Evolutionary conservation across 2,888 invertebrate species (phyloP).

Genomic region (Patella ulyssiponensis): DNA sequence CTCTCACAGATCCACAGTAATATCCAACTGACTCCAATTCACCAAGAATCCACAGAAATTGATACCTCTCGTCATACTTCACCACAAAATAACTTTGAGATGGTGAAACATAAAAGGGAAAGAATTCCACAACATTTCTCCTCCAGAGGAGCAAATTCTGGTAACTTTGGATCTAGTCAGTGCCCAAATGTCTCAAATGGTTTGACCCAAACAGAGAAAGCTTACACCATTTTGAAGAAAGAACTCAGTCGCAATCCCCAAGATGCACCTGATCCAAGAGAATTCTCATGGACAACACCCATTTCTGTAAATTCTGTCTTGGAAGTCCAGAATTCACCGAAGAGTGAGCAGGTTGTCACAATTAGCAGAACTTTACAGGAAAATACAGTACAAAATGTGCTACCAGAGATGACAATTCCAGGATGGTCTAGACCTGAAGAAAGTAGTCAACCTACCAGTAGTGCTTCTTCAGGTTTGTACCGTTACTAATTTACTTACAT

Average conservation of each 20-base stretch:
- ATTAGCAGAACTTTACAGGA: no score
- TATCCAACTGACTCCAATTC: background rate
- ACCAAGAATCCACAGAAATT: background rate
- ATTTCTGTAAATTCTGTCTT: background rate
- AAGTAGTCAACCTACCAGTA: no score
- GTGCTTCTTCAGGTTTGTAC: no score
- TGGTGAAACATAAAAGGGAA: background rate
- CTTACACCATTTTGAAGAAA: conserved; percentile 4
- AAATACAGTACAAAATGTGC: no score
- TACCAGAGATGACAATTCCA: no score
- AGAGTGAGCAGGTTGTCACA: no score
- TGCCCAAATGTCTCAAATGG: background rate
- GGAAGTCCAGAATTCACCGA: no score
- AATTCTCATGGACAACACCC: background rate
- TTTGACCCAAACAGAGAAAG: conserved; percentile 1
- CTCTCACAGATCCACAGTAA: background rate
- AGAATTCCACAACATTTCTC: background rate
- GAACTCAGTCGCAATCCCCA: background rate
- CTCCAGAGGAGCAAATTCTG: background rate
- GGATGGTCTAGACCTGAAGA: no score
- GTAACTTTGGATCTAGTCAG: background rate
- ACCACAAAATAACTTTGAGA: background rate
- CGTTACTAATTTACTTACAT: no score
- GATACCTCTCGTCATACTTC: background rate
- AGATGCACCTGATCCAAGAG: conserved; percentile 2